Evolutionary conservation across 2,888 invertebrate species (phyloP), one percentile per base, ranked within the genome.

Genomic region (Drepanosiphum platanoidis): DNA sequence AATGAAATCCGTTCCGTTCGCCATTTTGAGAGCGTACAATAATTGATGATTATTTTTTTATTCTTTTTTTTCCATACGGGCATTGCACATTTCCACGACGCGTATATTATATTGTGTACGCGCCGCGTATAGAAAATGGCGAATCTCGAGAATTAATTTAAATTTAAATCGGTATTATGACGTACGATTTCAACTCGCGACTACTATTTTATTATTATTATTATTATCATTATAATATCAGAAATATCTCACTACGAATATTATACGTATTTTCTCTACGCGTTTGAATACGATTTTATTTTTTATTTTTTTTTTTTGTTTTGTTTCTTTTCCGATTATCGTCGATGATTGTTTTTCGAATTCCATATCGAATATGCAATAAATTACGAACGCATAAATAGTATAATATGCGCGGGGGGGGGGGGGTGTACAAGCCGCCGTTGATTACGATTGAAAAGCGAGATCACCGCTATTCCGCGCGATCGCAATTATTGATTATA

Each of bases 1-100:
- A 83, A 83, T 83, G 83, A 83, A 83, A 83, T 83, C 83, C 83
- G 75, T 83, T 75, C 66, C 83, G 30, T 83, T 74, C 83, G 83
- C 83, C 83, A 83, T 83, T 83, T 83, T 83, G 74, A 82, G 74
- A 30, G 66, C 74, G 66, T 83, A 75, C 66, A 75, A 75, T 83
- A 82, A 82, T 72, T 82, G 39, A 82, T 46, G 83, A n/a, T n/a
- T n/a, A n/a, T 30, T 66, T 74, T 82, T 80, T 52, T 72, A 30
- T 78, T 64, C 42, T 66, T 82, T 72, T 34, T 80, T 80, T 68
- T 80, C 27, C 70, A 36, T 58, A 36, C 27, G 15, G 18, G n/a
- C 22, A 58, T 1, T 64, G 70, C 39, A 27, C 32, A 83, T 83
- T 66, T 83, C 27, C 66, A 34, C 22, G 27, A 15, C 22, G 46